A percentile compares a stretch with the other conserved stretches of the same genome.
Conservation (phyloP, 2,797 vertebrate genomes). For the Orientallactaga sibirica region DNA sequence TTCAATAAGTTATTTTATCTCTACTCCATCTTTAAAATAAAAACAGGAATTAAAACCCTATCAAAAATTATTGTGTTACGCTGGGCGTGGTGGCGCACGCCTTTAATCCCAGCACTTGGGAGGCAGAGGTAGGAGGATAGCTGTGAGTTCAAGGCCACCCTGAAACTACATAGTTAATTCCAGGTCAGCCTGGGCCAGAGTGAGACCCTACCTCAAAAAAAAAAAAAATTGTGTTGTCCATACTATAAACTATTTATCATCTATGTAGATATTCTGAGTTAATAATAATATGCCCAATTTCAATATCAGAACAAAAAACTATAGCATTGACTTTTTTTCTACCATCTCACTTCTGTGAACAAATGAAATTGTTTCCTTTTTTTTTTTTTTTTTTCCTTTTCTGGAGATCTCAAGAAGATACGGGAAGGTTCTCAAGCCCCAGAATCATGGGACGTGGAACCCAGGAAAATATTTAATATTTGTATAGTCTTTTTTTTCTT, state of each 20-base stretch:
- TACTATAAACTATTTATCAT: not conserved
- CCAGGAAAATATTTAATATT: not conserved
- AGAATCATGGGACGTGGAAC: not conserved
- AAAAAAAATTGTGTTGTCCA: not conserved
- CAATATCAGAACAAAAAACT: not conserved
- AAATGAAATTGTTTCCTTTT: not conserved
- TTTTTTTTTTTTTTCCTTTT: not conserved
- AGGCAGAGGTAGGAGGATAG: too few relatives aligned
- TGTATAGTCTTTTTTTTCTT: not conserved
- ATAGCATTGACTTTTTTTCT: not conserved
- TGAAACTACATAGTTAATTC: too few relatives aligned
- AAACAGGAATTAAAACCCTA: not conserved
- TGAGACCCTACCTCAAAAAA: too few relatives aligned
- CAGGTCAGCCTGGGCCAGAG: too few relatives aligned
- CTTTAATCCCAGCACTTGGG: too few relatives aligned
- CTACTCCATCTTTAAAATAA: not conserved
- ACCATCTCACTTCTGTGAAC: not conserved
- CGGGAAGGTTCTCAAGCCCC: not conserved
- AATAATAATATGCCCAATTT: not conserved
- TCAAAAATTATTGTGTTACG: not conserved
- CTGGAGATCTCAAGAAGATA: not conserved
- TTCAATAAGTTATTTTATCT: not conserved
- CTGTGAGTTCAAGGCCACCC: too few relatives aligned
- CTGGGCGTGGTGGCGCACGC: too few relatives aligned
- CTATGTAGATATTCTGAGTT: conserved; percentile 28